Percentiles rank a stretch among this genome's conserved stretches.
phyloP scores from a whole-genome alignment of 2,888 invertebrate genomes.

The Cantharis lateralis region DNA sequence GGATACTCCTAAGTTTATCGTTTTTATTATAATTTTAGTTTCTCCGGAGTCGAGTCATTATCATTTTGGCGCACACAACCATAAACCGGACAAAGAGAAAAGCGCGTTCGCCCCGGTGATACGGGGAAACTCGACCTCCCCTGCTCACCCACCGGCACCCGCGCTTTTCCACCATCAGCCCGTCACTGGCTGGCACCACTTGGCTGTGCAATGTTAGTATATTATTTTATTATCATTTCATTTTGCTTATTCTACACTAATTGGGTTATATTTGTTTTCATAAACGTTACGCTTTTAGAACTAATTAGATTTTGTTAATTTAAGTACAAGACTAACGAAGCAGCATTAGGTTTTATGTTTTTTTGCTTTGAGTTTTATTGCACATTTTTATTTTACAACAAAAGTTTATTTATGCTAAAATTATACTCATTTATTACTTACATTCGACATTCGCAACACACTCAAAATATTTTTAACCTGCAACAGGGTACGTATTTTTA shows the following conservation, averaged over 20 bases:
- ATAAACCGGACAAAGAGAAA: conserved; percentile 53
- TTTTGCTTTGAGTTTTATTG: conserved; percentile 27
- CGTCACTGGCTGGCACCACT: conserved; percentile 64
- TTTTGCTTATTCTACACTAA: conserved; percentile 44
- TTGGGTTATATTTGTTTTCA: conserved; percentile 50
- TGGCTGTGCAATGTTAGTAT: conserved; percentile 71
- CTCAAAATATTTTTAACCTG: neutral
- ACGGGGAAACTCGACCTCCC: conserved; percentile 53
- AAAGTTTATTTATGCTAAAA: neutral
- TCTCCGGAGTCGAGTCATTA: conserved; percentile 50
- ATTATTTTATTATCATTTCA: conserved; percentile 51
- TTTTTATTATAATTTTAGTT: conserved; percentile 48
- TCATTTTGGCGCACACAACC: conserved; percentile 50
- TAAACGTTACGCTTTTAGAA: conserved; percentile 49
- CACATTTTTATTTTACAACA: conserved; percentile 3
- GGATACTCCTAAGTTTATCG: conserved; percentile 17
- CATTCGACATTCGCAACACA: neutral
- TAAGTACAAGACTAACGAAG: conserved; percentile 44
- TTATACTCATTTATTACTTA: neutral
- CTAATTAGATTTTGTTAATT: conserved; percentile 50
- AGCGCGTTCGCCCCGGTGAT: conserved; percentile 65
- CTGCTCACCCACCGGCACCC: conserved; percentile 60
- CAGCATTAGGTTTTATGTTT: conserved; percentile 29
- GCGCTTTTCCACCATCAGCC: conserved; percentile 58
- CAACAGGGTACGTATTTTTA: neutral